Base-by-base conservation (phyloP, 2,113 vertebrate genomes). In the Pachypanchax playfairii region DNA sequence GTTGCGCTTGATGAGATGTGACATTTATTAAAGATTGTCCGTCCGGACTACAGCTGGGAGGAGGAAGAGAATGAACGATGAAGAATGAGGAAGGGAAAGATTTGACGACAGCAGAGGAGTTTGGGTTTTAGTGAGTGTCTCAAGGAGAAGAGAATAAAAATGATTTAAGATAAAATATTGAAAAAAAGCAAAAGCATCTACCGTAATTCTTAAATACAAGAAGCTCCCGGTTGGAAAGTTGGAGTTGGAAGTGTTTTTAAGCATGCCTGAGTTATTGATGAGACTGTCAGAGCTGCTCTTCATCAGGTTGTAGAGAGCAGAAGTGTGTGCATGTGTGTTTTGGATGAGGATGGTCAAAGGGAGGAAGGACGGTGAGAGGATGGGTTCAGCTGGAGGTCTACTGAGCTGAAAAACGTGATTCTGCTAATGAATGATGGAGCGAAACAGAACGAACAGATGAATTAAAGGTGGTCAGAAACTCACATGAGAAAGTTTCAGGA, bases 181-280 rank as follows among this genome's bases (percentile, higher is more conserved):
- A 15, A 28, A 70, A 13, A 20, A 67, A 11, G 49, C n/a, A 26
- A 42, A 58, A 33, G n/a, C 18, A 66, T 24, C n/a, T n/a, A n/a
- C n/a, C n/a, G n/a, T 6, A 35, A 60, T 61, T 83, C 41, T 55
- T 0, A 48, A 51, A 66, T 67, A 28, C 67, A 29, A 71, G 70
- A 82, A 56, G 55, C 47, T 63, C 21, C 1, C 1, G 56, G 60
- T 64, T 65, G 56, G 38, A 63, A 43, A 59, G 60, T 64, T 65
- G 56, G 38, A 63, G 47, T 22, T 57, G 54, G 49, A 52, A 74
- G 58, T 73, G 65, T 69, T 61, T 77, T 73, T 73, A 55, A 65
- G 65, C 53, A 42, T 64, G 61, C 50, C 57, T 85, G 62, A 38
- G 41, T 83, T 86, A 85, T 85, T 87, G 82, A 88, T 87, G 84